Evolutionary conservation across 2,797 vertebrate species (phyloP).

Genomic region (Tapera naevia): DNA sequence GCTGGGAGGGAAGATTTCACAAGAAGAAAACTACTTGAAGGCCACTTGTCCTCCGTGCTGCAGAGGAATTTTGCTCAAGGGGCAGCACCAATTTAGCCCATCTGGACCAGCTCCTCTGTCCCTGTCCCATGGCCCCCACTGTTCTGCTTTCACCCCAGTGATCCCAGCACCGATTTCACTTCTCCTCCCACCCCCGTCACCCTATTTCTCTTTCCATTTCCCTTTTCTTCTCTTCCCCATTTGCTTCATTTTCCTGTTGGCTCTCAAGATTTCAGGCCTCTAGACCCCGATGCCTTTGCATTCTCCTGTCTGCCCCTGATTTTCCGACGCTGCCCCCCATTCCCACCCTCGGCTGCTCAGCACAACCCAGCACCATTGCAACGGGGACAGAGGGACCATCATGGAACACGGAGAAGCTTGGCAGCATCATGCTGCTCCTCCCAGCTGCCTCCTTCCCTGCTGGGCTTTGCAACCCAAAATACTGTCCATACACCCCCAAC

Average conservation of each 20-base stretch:
- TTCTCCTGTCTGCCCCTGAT: not conserved
- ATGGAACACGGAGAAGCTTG: rapidly evolving
- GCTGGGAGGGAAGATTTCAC: not conserved
- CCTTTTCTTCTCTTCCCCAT: conserved; percentile 64
- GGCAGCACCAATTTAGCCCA: rapidly evolving
- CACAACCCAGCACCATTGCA: rapidly evolving
- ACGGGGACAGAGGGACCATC: rapidly evolving
- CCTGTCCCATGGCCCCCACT: rapidly evolving
- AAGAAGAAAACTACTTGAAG: not conserved
- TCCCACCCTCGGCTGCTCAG: not conserved
- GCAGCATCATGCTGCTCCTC: not conserved
- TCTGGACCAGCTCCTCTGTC: not conserved
- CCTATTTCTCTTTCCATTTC: conserved; percentile 33
- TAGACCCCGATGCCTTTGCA: rapidly evolving
- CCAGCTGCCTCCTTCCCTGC: rapidly evolving
- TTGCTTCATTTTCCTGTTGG: not conserved
- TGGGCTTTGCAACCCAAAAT: not conserved
- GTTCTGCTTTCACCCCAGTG: not conserved
- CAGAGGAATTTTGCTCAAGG: not conserved
- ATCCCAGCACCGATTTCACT: conserved; percentile 46
- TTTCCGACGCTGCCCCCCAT: rapidly evolving
- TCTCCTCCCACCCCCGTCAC: not conserved
- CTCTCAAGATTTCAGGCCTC: not conserved
- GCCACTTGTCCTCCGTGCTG: rapidly evolving
- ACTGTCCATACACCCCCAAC: not conserved